phyloP scores from a whole-genome alignment of 2,797 vertebrate species.

The Tragelaphus eurycerus region DNA sequence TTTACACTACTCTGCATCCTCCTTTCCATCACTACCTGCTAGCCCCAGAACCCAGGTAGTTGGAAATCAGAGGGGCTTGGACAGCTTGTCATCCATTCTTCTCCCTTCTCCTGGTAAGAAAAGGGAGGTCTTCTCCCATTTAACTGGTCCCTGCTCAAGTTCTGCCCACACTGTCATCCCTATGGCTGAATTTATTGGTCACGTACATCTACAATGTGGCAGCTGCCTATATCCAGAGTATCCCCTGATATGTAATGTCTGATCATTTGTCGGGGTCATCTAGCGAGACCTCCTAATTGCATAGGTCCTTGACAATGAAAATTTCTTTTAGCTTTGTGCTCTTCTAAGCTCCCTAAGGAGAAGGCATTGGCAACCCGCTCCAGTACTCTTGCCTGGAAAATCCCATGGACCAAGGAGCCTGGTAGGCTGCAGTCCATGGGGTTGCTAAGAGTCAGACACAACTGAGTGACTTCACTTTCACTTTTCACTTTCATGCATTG shows the following conservation, averaged over 20 bases:
- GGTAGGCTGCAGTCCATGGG: background rate
- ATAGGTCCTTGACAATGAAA: background rate
- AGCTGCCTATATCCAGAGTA: background rate
- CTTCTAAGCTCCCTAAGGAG: background rate
- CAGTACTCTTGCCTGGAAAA: background rate
- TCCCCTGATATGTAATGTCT: background rate
- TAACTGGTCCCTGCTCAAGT: background rate
- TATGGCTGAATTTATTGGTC: background rate
- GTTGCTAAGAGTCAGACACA: fast-evolving
- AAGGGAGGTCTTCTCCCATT: background rate
- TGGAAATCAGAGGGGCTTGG: background rate
- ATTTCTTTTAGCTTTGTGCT: background rate
- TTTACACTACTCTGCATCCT: background rate
- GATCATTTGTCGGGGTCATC: background rate
- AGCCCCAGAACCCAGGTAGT: background rate
- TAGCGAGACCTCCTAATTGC: too few species aligned
- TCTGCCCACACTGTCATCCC: too few species aligned
- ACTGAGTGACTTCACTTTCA: background rate
- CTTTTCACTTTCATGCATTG: background rate
- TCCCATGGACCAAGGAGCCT: background rate
- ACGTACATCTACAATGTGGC: background rate
- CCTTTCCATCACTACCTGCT: background rate
- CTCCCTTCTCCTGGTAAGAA: background rate
- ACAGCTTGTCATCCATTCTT: background rate
- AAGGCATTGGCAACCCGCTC: background rate